Conservation (phyloP, 2,113 vertebrate genomes). For the Pteronura brasiliensis region DNA sequence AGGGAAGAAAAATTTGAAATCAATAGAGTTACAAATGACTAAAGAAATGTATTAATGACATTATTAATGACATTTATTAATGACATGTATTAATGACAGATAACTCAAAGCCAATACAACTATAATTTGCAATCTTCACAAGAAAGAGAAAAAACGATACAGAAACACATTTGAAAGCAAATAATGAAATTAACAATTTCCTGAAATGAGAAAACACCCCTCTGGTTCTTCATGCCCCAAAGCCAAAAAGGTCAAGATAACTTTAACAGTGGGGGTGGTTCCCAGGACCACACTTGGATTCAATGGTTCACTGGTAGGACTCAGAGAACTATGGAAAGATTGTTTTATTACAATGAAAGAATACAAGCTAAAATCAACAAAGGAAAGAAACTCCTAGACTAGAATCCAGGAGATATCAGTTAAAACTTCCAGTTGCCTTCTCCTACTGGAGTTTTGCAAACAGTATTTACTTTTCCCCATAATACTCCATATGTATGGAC, state of each 20-base stretch:
- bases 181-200: background rate
- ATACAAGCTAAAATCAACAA: background rate
- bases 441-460: background rate
- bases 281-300: background rate
- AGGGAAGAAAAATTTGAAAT: background rate
- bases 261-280: accelerated
- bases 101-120: background rate
- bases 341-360: background rate
- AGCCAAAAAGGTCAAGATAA: background rate
- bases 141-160: background rate
- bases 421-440: too few relatives aligned
- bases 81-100: background rate
- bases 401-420: background rate
- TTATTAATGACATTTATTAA: too few relatives aligned
- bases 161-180: background rate
- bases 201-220: background rate
- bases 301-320: background rate
- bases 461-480: too few relatives aligned
- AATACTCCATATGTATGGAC: background rate
- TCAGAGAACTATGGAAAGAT: background rate
- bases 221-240: background rate
- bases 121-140: background rate
- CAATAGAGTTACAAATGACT: background rate
- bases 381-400: background rate
- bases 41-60: background rate